Base-by-base conservation (phyloP, 2,888 invertebrate species). In the Metacarcinus magister region DNA sequence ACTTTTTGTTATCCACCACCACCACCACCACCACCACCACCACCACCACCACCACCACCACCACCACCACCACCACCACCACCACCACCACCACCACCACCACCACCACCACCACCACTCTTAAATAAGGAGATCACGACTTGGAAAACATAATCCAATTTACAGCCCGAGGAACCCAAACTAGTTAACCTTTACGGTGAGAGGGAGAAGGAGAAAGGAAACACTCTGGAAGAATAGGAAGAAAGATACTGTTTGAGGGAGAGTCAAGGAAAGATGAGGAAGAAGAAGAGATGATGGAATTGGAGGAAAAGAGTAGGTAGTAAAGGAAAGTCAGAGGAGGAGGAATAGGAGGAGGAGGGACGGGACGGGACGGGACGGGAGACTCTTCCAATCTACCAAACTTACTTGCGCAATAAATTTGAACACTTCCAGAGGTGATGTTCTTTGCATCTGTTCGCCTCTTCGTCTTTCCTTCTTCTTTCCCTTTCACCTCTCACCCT, bases 391-490 rank as follows among this genome's bases (percentile, higher is more conserved):
- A 32, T 82, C 28, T 82, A 28, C 82, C 32, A 82, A 82, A 82
- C 82, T 82, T 82, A 82, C 82, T 82, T 82, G 82, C 32, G 82
- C 82, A 28, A 82, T 82, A 82, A 82, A 82, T 82, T 82, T 82
- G 19, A 32, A 82, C 82, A 13, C 82, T 82, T 82, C 82, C 28
- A 82, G 82, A 82, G 5, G 82, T 32, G 82, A 82, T 82, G 82
- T 82, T 82, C 82, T 32, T n/a, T 82, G 82, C 82, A 82, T 32
- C 82, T 82, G 82, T 5, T 82, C 28, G 28, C 82, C 10, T 82
- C 10, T 82, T 32, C 19, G 10, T 82, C 82, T 82, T 13, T 82
- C 82, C 10, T 13, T 8, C 82, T 32, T 82, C 32, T 82, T n/a
- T 67, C 67, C n/a, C 67, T 67, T n/a, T 67, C 67, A 23, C 60